Conservation (phyloP, 2,113 vertebrate species). For the Cavia porcellus region DNA sequence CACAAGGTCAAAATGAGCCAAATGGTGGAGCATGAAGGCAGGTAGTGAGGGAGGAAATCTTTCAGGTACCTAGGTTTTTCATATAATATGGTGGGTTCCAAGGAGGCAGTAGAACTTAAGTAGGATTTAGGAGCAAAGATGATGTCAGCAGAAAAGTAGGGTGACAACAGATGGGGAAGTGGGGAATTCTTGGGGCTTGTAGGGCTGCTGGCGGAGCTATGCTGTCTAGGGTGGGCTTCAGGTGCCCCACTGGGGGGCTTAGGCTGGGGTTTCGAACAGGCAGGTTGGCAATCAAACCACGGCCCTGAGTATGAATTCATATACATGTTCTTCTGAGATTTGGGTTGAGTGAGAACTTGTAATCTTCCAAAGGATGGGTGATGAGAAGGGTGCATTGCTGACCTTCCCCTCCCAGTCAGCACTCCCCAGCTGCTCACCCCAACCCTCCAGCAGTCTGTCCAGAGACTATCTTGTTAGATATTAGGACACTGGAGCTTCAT, state of each 20-base stretch:
- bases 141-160: neutral
- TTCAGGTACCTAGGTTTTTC: neutral
- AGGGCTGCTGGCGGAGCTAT: too few relatives aligned
- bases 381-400: neutral
- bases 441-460: neutral
- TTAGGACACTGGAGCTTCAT: neutral
- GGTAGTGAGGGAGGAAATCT: neutral
- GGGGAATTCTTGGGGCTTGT: neutral
- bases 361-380: neutral
- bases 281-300: neutral
- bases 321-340: neutral
- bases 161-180: neutral
- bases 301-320: neutral
- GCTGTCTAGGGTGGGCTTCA: neutral
- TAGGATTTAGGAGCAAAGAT: neutral
- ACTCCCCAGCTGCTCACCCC: neutral
- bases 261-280: neutral
- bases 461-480: neutral
- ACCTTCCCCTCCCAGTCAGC: neutral
- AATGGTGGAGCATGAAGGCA: neutral
- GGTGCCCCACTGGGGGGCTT: too few relatives aligned
- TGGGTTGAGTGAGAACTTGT: neutral
- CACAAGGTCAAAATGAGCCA: neutral
- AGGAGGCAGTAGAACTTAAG: conserved; percentile 18
- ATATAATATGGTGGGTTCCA: neutral